phyloP scores from a whole-genome alignment of 2,113 vertebrate species.

The Nipponia nippon region DNA sequence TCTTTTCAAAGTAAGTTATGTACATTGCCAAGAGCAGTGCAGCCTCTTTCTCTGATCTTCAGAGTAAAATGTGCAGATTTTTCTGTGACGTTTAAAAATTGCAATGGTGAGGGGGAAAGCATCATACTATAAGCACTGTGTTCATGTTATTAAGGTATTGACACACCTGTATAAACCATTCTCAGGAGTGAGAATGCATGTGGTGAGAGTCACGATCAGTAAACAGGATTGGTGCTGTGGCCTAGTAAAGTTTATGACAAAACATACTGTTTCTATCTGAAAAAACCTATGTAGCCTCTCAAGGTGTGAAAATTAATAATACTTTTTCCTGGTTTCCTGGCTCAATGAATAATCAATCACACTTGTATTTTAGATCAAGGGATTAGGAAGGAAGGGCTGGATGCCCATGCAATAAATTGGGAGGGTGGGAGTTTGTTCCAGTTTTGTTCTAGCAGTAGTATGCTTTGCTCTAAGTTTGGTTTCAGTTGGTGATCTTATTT shows the following conservation, averaged over 20 bases:
- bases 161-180: neutral
- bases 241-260: neutral
- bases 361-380: neutral
- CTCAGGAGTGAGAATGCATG: neutral
- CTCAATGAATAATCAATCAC: neutral
- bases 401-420: neutral
- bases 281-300: neutral
- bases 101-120: neutral
- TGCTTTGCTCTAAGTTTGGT: neutral
- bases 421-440: neutral
- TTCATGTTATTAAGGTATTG: neutral
- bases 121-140: neutral
- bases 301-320: neutral
- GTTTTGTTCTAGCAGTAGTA: neutral
- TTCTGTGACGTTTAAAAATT: neutral
- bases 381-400: neutral
- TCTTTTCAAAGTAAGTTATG: conserved; percentile 87
- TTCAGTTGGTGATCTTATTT: neutral
- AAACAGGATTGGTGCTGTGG: neutral
- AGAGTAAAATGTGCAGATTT: neutral
- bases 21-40: neutral
- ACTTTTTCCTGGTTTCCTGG: no score
- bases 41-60: neutral
- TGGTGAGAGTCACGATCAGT: neutral
- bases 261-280: accelerated